phyloP scores from a whole-genome alignment of 2,888 invertebrate species.

The Onchidella celtica region DNA sequence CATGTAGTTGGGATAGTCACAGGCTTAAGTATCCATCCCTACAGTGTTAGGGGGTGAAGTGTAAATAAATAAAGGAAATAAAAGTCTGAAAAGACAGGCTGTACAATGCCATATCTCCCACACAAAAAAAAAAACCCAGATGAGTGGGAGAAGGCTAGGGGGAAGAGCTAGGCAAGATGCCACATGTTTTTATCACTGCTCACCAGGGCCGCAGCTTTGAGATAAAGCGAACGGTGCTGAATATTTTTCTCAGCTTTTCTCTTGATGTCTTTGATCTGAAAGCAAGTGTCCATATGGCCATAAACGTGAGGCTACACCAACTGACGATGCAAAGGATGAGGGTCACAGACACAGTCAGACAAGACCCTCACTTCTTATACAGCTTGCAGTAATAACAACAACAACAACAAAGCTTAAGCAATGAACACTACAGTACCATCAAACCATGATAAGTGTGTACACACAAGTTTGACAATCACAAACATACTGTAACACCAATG shows the following conservation, averaged over 20 bases:
- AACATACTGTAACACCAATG: too few relatives aligned
- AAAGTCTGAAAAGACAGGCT: neutral
- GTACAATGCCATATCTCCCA: neutral
- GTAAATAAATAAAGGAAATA: neutral
- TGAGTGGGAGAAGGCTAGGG: too few relatives aligned
- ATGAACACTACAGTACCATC: neutral
- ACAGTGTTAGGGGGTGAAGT: too few relatives aligned
- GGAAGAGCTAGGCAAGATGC: constrained; percentile 29
- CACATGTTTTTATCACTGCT: constrained; percentile 49
- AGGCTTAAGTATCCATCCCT: neutral
- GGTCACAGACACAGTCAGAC: too few relatives aligned
- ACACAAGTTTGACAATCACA: neutral
- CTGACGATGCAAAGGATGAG: too few relatives aligned
- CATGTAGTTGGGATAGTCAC: too few relatives aligned
- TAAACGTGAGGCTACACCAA: too few relatives aligned
- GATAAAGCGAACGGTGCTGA: constrained; percentile 76
- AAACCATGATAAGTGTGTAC: neutral
- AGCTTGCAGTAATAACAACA: too few relatives aligned
- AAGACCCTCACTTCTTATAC: too few relatives aligned
- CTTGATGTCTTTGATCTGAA: constrained; percentile 68
- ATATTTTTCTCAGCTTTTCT: constrained; percentile 72
- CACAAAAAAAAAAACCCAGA: too few relatives aligned
- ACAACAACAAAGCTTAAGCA: neutral
- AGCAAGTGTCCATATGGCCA: constrained; percentile 37
- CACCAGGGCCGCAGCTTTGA: constrained; percentile 75